Percentiles rank a stretch among this genome's conserved stretches.
Conservation (phyloP, 2,888 invertebrate species). For the Dendrolimus houi region DNA sequence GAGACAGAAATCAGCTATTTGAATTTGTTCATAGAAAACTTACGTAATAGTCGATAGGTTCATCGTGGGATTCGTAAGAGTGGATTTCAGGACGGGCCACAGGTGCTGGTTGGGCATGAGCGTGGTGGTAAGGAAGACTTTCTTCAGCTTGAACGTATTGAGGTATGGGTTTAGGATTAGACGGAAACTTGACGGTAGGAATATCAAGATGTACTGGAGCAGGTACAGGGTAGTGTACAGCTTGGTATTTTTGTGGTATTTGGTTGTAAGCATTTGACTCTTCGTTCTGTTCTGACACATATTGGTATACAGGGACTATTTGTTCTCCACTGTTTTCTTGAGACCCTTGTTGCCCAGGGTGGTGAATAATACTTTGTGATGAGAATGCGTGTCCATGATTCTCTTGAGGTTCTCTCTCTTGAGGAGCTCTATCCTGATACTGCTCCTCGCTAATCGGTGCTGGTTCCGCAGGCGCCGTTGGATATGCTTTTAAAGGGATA, state of each 20-base stretch:
- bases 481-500: constrained; percentile 9
- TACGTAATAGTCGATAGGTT: constrained; percentile 67
- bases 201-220: constrained; percentile 10
- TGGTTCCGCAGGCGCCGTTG: constrained; percentile 33
- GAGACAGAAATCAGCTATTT: constrained; percentile 24
- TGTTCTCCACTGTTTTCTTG: constrained; percentile 35
- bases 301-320: constrained; percentile 41
- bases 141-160: constrained; percentile 18
- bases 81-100: constrained; percentile 26
- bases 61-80: constrained; percentile 42
- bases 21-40: constrained; percentile 41
- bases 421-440: constrained; percentile 11
- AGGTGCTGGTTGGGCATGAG: constrained; percentile 23
- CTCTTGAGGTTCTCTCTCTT: constrained; percentile 7
- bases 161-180: constrained; percentile 18
- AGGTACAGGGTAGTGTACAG: constrained; percentile 14
- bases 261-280: constrained; percentile 17
- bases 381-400: constrained; percentile 35
- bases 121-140: constrained; percentile 20
- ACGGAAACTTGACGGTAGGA: constrained; percentile 15
- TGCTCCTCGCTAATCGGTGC: constrained; percentile 36
- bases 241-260: constrained; percentile 18
- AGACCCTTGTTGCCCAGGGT: constrained; percentile 36
- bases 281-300: constrained; percentile 28
- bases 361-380: constrained; percentile 42